phyloP scores from a whole-genome alignment of 1,140 invertebrate species.

The Tribolium castaneum region DNA sequence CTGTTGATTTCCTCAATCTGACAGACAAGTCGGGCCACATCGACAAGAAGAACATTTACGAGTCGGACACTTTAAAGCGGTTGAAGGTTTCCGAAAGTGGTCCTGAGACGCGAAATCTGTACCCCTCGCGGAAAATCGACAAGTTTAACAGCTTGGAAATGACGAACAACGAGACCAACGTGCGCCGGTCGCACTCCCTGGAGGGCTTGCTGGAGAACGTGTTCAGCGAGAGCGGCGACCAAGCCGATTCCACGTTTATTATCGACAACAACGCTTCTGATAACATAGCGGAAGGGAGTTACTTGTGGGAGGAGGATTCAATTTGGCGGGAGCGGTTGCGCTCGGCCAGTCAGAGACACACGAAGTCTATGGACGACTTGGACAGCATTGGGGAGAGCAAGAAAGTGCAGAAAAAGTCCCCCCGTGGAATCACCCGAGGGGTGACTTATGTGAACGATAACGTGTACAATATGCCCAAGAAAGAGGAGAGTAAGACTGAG shows the following conservation, averaged over 20 bases:
- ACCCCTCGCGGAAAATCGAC: constrained; percentile 65
- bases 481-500: constrained; percentile 53
- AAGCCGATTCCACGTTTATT: constrained; percentile 4
- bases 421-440: constrained; percentile 68
- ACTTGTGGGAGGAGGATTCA: constrained; percentile 85
- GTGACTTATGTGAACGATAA: constrained; percentile 82
- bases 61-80: constrained; percentile 73
- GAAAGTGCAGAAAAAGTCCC: constrained; percentile 54
- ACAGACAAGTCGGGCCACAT: constrained; percentile 77
- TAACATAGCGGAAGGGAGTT: constrained; percentile 66
- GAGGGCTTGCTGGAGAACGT: constrained; percentile 74
- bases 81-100: constrained; percentile 68
- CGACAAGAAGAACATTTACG: constrained; percentile 82
- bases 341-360: constrained; percentile 81
- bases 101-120: constrained; percentile 66
- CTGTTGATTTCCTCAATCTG: constrained; percentile 74
- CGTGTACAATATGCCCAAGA: constrained; percentile 68
- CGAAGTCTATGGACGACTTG: constrained; percentile 82
- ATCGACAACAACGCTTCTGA: constrained; percentile 33
- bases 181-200: constrained; percentile 69
- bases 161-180: constrained; percentile 45
- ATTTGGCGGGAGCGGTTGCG: constrained; percentile 84
- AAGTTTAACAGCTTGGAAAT: constrained; percentile 57
- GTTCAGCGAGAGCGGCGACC: constrained; percentile 58
- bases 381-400: constrained; percentile 67